phyloP scores from a whole-genome alignment of 1,140 invertebrate species.

The Anastrepha ludens region DNA sequence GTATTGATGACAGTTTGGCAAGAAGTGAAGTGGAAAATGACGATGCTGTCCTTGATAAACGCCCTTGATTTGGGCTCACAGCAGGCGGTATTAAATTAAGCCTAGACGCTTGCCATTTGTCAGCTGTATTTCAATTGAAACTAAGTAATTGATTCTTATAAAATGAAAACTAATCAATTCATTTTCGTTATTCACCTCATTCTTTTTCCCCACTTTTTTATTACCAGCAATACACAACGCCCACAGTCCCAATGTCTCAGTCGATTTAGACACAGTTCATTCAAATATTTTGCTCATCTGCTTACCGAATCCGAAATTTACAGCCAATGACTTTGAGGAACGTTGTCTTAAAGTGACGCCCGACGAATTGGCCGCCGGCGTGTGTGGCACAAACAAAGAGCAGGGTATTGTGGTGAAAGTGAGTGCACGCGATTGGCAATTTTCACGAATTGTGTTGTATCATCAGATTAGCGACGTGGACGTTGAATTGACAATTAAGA shows the following conservation, averaged over 20 bases:
- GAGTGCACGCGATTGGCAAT: slow-evolving; percentile 75
- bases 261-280: slow-evolving; percentile 81
- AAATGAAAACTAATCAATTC: not conserved
- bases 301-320: slow-evolving; percentile 75
- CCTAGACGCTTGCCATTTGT: not conserved
- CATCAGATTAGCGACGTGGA: slow-evolving; percentile 81
- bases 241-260: slow-evolving; percentile 62
- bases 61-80: not conserved
- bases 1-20: not conserved
- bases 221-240: slow-evolving; percentile 77
- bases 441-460: slow-evolving; percentile 81
- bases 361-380: slow-evolving; percentile 76
- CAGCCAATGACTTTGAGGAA: slow-evolving; percentile 77
- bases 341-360: slow-evolving; percentile 77
- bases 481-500: slow-evolving; percentile 79
- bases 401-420: slow-evolving; percentile 77
- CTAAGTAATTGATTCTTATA: not conserved
- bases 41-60: not conserved
- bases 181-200: not conserved
- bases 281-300: slow-evolving; percentile 88
- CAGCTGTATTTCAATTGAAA: not conserved
- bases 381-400: slow-evolving; percentile 72
- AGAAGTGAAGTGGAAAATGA: not conserved
- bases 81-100: not conserved
- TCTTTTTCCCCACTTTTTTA: not conserved